Conservation (phyloP, 2,888 invertebrate species). For the Petrophora chlorosata region DNA sequence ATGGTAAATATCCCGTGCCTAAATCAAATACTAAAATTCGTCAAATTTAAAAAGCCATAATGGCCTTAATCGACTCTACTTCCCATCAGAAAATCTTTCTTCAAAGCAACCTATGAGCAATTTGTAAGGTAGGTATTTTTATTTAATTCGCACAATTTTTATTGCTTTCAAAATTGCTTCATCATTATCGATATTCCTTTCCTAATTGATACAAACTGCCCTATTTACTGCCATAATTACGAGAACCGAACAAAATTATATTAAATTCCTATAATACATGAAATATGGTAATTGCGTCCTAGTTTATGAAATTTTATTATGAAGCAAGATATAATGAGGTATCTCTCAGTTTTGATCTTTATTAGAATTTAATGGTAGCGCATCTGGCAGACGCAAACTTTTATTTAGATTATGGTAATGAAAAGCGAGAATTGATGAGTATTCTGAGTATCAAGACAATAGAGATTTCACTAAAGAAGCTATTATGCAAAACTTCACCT, state of each 20-base stretch:
- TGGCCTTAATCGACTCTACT: too few species aligned
- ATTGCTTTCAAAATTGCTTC: not conserved
- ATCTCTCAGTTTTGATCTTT: conserved; percentile 10
- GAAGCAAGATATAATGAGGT: conserved; percentile 8
- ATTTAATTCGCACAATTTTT: not conserved
- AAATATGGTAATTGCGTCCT: not conserved
- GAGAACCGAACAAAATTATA: too few species aligned
- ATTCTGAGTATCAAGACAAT: not conserved
- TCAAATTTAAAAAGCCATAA: too few species aligned
- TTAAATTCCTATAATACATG: not conserved
- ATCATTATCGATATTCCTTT: conserved; percentile 14
- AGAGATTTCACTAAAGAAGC: not conserved
- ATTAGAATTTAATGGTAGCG: conserved; percentile 15
- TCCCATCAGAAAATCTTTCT: too few species aligned
- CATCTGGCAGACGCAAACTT: conserved; percentile 17
- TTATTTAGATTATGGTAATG: conserved; percentile 16
- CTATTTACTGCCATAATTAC: conserved; percentile 18
- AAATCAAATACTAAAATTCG: too few species aligned
- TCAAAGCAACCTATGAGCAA: too few species aligned
- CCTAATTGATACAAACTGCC: conserved; percentile 21
- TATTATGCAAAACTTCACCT: not conserved
- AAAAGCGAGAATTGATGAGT: conserved; percentile 8
- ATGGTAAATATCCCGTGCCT: too few species aligned
- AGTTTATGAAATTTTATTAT: too few species aligned
- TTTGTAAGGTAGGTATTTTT: too few species aligned